A percentile compares a stretch with the other conserved stretches of the same genome.
Evolutionary conservation across 2,113 vertebrate genomes (phyloP).

Genomic region (Plestiodon gilberti): DNA sequence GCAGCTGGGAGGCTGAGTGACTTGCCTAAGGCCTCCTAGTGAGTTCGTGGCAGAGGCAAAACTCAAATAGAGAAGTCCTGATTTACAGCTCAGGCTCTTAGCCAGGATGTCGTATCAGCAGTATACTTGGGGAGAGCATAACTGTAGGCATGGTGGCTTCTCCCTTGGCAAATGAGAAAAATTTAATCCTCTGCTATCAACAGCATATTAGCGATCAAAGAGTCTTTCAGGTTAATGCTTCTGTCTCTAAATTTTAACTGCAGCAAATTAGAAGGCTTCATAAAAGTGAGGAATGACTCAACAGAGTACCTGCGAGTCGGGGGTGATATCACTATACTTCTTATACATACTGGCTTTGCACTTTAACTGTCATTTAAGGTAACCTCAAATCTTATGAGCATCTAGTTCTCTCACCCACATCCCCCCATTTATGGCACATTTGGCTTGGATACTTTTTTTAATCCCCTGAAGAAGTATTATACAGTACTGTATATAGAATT

Average conservation of each 20-base stretch:
- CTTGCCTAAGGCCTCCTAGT: no score
- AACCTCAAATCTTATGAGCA: neutral
- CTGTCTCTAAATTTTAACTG: neutral
- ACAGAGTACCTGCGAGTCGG: neutral
- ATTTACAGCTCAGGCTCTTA: no score
- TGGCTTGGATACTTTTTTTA: neutral
- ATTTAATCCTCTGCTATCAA: neutral
- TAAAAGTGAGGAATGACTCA: neutral
- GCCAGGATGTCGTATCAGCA: no score
- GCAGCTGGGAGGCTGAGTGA: no score
- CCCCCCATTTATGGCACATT: neutral
- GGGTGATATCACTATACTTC: neutral
- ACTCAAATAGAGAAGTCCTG: no score
- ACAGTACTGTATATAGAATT: no score
- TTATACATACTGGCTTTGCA: neutral
- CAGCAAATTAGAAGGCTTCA: constrained; percentile 16
- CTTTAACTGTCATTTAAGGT: neutral
- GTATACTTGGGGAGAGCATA: neutral
- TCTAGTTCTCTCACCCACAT: neutral
- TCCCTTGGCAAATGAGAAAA: neutral
- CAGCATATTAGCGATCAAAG: neutral
- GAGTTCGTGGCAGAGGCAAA: no score
- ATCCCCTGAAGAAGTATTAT: neutral
- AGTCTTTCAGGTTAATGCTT: neutral
- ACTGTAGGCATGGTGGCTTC: neutral